Evolutionary conservation across 2,113 vertebrate species (phyloP).

Genomic region (Genyomyrus donnyi): DNA sequence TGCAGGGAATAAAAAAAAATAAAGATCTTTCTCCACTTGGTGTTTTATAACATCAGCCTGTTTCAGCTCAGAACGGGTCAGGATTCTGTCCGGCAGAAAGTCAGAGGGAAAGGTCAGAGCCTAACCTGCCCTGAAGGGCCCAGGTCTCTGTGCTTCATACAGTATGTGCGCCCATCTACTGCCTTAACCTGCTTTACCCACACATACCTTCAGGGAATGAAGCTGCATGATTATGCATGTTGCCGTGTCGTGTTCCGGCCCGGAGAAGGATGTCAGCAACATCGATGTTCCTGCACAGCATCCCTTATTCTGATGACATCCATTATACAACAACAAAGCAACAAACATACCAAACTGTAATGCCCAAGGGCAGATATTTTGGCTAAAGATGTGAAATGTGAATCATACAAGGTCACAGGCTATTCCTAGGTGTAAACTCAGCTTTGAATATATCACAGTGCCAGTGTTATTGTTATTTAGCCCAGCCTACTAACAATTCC

Average conservation of each 20-base stretch:
- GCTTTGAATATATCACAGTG: background rate
- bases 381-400: background rate
- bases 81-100: background rate
- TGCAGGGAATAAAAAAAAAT: background rate
- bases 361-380: background rate
- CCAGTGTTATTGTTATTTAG: background rate
- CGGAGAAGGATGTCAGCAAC: background rate
- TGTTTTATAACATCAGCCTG: background rate
- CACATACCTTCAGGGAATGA: background rate
- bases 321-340: background rate
- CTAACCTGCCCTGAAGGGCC: background rate
- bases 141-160: background rate
- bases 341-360: background rate
- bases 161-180: background rate
- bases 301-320: background rate
- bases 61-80: background rate
- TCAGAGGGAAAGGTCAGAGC: background rate
- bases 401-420: background rate
- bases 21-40: background rate
- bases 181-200: background rate
- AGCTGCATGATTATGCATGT: background rate
- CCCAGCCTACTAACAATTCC: background rate
- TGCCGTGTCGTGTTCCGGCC: background rate
- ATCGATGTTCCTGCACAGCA: background rate
- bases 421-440: background rate